Evolutionary conservation across 1,140 invertebrate genomes (phyloP), one percentile per base, ranked within the genome.

Genomic region (Cotesia chilonis): DNA sequence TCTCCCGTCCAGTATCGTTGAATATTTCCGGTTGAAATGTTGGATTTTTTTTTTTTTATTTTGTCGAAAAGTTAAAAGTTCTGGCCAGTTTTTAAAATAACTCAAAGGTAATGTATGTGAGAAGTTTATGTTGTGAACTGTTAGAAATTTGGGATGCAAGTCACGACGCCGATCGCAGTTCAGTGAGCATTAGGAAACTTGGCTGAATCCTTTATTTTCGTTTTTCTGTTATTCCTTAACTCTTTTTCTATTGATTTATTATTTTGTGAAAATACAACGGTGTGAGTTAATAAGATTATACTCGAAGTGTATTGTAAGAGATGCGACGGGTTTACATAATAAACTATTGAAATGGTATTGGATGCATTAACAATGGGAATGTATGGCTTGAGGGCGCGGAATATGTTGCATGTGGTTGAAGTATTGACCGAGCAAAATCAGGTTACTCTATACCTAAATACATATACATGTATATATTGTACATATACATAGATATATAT

Each of bases 141-240:
- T 59, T 9, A 59, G 14, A 4, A 59, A 59, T 59, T 59, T 9
- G 7, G 9, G 20, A 59, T 10, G 57, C 57, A 20, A 28, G 20
- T 59, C 57, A 59, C 57, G 17, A 28, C 28, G 17, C 14, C 57
- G 57, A 20, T 59, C 17, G 20, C 57, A 59, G 57, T 59, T 59
- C 57, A 59, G 14, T 59, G 57, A 59, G 20, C 57, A 59, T 59
- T 59, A 9, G 54, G 57, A 59, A 59, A 59, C 57, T 59, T 59
- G 20, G 20, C 57, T 20, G 14, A 4, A 5, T 59, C 14, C 20
- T 20, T 20, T 20, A 9, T 20, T 9, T 10, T 20, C 57, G 7
- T 59, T 20, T 59, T 59, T 20, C 57, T 20, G 4, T 59, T 59
- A 20, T 59, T 20, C 28, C 9, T 59, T 20, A 28, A 28, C 4